Conservation (phyloP, 2,113 vertebrate species). For the Xenopus laevis region DNA sequence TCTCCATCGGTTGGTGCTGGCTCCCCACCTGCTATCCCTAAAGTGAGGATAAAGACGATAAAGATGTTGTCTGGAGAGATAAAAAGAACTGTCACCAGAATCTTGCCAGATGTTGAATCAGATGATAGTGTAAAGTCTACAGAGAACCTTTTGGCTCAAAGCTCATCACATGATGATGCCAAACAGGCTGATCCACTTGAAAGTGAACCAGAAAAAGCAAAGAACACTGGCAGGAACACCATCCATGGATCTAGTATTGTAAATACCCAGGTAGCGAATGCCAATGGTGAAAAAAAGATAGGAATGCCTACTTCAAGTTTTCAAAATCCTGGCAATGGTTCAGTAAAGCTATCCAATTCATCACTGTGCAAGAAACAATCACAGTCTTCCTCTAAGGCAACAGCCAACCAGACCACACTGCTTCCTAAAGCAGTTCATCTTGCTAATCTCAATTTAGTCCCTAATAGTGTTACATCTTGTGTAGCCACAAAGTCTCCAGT, state of each 20-base stretch:
- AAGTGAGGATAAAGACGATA: slow-evolving; percentile 94
- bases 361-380: slow-evolving; percentile 62
- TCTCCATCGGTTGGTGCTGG: slow-evolving; percentile 81
- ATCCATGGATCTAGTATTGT: slow-evolving; percentile 44
- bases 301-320: slow-evolving; percentile 48
- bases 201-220: slow-evolving; percentile 51
- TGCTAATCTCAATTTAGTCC: slow-evolving; percentile 93
- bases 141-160: slow-evolving; percentile 73
- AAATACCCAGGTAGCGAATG: slow-evolving; percentile 52
- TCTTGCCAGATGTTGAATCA: slow-evolving; percentile 80
- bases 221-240: slow-evolving; percentile 40
- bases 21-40: slow-evolving; percentile 88
- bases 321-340: slow-evolving; percentile 50
- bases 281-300: slow-evolving; percentile 49
- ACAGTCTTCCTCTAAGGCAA: slow-evolving; percentile 34
- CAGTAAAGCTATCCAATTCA: slow-evolving; percentile 52
- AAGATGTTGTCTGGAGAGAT: slow-evolving; percentile 93
- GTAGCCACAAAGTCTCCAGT: slow-evolving; percentile 73
- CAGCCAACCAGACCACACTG: slow-evolving; percentile 60
- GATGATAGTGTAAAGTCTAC: slow-evolving; percentile 81
- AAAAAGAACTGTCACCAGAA: slow-evolving; percentile 87
- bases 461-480: slow-evolving; percentile 88
- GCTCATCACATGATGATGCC: slow-evolving; percentile 65
- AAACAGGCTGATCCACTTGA: slow-evolving; percentile 60
- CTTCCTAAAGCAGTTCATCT: slow-evolving; percentile 93